Evolutionary conservation across 2,888 invertebrate species (phyloP).

Genomic region (Trichopoda pennipes): DNA sequence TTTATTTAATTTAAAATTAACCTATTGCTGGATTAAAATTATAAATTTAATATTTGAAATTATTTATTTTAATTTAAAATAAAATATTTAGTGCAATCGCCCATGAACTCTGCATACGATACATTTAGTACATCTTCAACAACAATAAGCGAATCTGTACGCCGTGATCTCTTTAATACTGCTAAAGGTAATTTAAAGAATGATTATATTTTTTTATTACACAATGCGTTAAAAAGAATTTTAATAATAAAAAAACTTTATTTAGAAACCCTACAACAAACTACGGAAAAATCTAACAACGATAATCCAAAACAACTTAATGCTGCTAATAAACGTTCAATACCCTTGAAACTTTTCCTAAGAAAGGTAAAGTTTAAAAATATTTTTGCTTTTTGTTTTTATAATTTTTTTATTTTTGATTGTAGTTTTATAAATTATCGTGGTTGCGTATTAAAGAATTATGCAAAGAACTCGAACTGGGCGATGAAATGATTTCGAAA

Average conservation of each 20-base stretch:
- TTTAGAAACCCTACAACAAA: conserved; percentile 61
- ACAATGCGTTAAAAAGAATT: background rate
- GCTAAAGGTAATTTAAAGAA: conserved; percentile 77
- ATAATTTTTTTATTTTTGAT: conserved; percentile 24
- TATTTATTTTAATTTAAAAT: background rate
- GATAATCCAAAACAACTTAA: conserved; percentile 75
- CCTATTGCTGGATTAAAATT: too few species aligned
- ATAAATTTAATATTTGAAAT: conserved; percentile 55
- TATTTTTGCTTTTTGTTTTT: background rate
- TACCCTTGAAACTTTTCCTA: conserved; percentile 85
- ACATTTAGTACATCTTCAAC: conserved; percentile 81
- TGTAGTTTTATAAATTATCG: conserved; percentile 93
- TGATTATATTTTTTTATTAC: too few species aligned
- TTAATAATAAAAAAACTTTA: conserved; percentile 5
- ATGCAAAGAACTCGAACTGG: conserved; percentile 89
- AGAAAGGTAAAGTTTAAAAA: conserved; percentile 85
- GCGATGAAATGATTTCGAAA: conserved; percentile 87
- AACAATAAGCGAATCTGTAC: conserved; percentile 72
- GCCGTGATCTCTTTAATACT: conserved; percentile 82
- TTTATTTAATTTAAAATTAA: conserved; percentile 53
- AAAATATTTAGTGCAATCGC: conserved; percentile 81
- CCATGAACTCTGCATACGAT: conserved; percentile 83
- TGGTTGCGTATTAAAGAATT: conserved; percentile 95
- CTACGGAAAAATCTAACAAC: conserved; percentile 55
- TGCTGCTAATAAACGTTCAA: conserved; percentile 69